These are phyloP conservation scores for Zophobas atratus DNA, from an alignment of 1,140 invertebrate species.

Conservation along the genomic window DNA sequence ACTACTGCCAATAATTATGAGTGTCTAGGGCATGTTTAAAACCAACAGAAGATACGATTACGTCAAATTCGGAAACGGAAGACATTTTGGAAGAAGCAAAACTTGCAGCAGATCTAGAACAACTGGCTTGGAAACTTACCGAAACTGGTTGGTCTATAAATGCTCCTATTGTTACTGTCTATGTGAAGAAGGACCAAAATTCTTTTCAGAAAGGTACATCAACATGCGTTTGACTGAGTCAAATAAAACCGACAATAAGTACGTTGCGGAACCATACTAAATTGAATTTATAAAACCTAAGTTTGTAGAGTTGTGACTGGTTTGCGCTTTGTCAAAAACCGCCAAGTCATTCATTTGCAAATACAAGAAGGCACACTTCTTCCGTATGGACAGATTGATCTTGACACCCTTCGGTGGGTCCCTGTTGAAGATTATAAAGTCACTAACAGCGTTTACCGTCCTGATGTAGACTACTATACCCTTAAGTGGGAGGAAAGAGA, in stretches of 20 bases:
- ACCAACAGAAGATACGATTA: constrained; percentile 78
- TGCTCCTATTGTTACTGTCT: constrained; percentile 91
- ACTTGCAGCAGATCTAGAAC: neutral
- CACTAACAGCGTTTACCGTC: constrained; percentile 66
- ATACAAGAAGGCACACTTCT: constrained; percentile 80
- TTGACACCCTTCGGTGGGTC: constrained; percentile 75
- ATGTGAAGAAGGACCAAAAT: constrained; percentile 80
- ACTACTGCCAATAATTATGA: constrained; percentile 23
- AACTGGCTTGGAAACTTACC: constrained; percentile 2
- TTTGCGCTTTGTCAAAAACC: constrained; percentile 78
- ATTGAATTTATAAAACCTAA: too few relatives aligned
- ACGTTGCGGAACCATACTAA: neutral
- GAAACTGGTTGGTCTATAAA: constrained; percentile 79
- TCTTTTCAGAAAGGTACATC: constrained; percentile 82
- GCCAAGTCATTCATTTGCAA: constrained; percentile 83
- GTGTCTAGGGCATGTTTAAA: neutral
- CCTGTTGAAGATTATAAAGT: constrained; percentile 75
- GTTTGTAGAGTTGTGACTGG: constrained; percentile 81
- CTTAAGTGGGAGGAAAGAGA: neutral
- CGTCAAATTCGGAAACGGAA: constrained; percentile 85
- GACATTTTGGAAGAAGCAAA: constrained; percentile 72
- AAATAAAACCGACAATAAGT: constrained; percentile 65
- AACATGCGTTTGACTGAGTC: constrained; percentile 77
- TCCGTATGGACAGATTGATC: constrained; percentile 76
- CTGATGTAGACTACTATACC: constrained; percentile 22